Percentiles rank a stretch among this genome's conserved stretches.
Conservation (phyloP, 2,797 vertebrate species). For the Lindbergichthys nudifrons region DNA sequence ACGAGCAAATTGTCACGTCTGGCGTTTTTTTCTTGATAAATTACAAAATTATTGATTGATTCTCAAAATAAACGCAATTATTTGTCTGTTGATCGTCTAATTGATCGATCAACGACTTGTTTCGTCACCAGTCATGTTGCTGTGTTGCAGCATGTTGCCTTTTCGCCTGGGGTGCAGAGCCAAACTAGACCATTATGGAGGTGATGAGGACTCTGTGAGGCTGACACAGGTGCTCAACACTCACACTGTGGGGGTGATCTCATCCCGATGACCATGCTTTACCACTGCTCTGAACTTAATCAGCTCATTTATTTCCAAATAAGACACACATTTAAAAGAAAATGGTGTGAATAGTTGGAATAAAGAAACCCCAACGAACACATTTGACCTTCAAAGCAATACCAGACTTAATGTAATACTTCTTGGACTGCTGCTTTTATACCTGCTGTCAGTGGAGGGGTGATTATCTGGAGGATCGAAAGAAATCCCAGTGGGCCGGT, state of each 20-base stretch:
- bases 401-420: conserved; percentile 15
- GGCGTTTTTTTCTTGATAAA: conserved; percentile 11
- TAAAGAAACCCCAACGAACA: conserved; percentile 16
- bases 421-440: conserved; percentile 37
- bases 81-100: conserved; percentile 18
- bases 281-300: conserved; percentile 2
- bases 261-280: conserved; percentile 27
- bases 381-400: conserved; percentile 2
- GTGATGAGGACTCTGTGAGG: conserved; percentile 37
- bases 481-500: conserved; percentile 52
- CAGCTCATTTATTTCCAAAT: conserved; percentile 33
- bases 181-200: conserved; percentile 27
- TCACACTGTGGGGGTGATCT: conserved; percentile 29
- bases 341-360: conserved; percentile 11
- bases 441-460: conserved; percentile 58
- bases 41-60: background rate
- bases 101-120: conserved; percentile 20
- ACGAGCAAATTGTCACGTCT: background rate
- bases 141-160: background rate
- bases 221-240: conserved; percentile 44
- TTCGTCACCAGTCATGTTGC: background rate
- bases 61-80: conserved; percentile 2
- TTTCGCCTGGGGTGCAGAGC: conserved; percentile 8
- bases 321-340: conserved; percentile 7
- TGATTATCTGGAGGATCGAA: conserved; percentile 54